These are phyloP conservation scores for Limenitis camilla DNA, from an alignment of 2,888 invertebrate species.

Conservation along the genomic window DNA sequence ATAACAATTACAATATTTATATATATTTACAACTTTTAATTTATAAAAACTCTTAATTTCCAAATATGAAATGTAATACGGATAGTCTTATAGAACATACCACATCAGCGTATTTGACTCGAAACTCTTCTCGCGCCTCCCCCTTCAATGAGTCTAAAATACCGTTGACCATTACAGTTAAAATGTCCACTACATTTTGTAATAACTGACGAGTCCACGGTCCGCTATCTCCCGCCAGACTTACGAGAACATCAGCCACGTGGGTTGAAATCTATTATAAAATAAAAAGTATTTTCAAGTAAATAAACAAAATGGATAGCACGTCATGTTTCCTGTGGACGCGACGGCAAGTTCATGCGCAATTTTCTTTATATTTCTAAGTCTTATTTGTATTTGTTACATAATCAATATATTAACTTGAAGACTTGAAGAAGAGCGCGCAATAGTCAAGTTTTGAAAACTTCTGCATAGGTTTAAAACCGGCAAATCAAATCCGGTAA, in stretches of 20 bases:
- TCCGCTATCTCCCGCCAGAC: conserved; percentile 73
- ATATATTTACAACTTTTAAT: too few species aligned
- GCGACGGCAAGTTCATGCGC: too few species aligned
- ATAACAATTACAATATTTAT: too few species aligned
- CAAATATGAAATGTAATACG: neutral
- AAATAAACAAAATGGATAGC: neutral
- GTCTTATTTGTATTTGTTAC: too few species aligned
- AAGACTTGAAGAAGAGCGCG: too few species aligned
- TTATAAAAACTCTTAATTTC: too few species aligned
- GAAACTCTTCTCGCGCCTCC: conserved; percentile 43
- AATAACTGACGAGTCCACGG: conserved; percentile 70
- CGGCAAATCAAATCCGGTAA: too few species aligned
- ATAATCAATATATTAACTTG: too few species aligned
- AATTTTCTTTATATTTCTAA: too few species aligned
- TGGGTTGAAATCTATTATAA: conserved; percentile 56
- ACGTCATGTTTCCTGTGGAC: neutral
- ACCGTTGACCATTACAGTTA: conserved; percentile 43
- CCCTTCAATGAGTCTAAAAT: conserved; percentile 34
- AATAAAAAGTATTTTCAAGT: neutral
- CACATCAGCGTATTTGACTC: conserved; percentile 60
- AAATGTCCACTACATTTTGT: conserved; percentile 77
- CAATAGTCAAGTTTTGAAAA: too few species aligned
- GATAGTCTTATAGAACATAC: conserved; percentile 41
- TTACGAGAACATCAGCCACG: conserved; percentile 65
- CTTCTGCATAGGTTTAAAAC: too few species aligned